phyloP scores from a whole-genome alignment of 2,113 vertebrate genomes.

The Nanorana parkeri region DNA sequence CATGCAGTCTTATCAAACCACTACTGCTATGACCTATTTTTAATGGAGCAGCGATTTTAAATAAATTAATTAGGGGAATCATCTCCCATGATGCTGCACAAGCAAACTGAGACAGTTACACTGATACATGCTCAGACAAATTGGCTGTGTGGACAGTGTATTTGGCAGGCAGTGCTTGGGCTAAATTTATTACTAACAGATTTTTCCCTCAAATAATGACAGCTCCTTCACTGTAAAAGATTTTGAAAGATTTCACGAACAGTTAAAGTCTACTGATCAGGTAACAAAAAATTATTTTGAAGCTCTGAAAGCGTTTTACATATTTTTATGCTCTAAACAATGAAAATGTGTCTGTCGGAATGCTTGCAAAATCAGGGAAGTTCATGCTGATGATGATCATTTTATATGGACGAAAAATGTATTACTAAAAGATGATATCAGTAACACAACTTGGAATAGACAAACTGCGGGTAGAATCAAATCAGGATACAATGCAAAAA shows the following conservation, averaged over 20 bases:
- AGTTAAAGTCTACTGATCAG: background rate
- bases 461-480: too few relatives aligned
- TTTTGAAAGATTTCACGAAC: constrained; percentile 17
- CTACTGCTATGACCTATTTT: background rate
- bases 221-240: constrained; percentile 16
- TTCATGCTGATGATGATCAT: too few relatives aligned
- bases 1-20: background rate
- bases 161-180: background rate
- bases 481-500: too few relatives aligned
- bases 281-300: background rate
- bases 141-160: background rate
- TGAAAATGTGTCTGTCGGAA: background rate
- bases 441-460: too few relatives aligned
- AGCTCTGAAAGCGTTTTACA: background rate
- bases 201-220: constrained; percentile 12
- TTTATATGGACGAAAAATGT: too few relatives aligned
- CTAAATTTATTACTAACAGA: constrained; percentile 38
- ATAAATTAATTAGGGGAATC: constrained; percentile 29
- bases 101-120: constrained; percentile 13
- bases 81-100: background rate
- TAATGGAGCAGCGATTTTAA: background rate
- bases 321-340: background rate
- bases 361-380: too few relatives aligned
- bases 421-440: too few relatives aligned
- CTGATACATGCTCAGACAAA: constrained; percentile 21